These are phyloP conservation scores for Serranus cabrilla DNA, from an alignment of 2,797 vertebrate genomes.

Conservation along the genomic window DNA sequence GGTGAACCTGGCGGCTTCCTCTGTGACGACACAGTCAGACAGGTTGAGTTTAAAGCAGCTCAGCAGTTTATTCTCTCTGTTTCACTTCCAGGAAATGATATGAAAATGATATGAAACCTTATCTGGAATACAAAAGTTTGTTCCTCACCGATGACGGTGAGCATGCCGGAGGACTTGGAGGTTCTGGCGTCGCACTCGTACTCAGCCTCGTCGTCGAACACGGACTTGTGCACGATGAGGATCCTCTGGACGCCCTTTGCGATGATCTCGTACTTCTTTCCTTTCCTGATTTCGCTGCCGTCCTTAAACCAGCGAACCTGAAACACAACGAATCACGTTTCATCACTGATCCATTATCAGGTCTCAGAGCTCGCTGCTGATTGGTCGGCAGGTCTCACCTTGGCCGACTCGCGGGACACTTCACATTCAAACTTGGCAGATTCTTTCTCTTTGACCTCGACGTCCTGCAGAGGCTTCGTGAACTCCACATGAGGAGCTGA, in stretches of 20 bases:
- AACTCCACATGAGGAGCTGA: conserved; percentile 95
- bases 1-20: conserved; percentile 95
- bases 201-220: conserved; percentile 96
- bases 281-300: conserved; percentile 95
- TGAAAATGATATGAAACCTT: too few relatives aligned
- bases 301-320: conserved; percentile 98
- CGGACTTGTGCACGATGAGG: conserved; percentile 93
- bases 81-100: too few relatives aligned
- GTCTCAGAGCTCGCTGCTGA: neutral
- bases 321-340: neutral
- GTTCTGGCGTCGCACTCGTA: conserved; percentile 96
- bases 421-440: conserved; percentile 96
- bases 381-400: conserved; percentile 83
- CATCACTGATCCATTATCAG: too few relatives aligned
- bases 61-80: too few relatives aligned
- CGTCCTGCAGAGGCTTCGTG: conserved; percentile 92
- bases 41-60: too few relatives aligned
- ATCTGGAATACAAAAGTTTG: too few relatives aligned
- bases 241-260: conserved; percentile 91
- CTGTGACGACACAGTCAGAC: conserved; percentile 75
- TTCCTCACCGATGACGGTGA: conserved; percentile 94
- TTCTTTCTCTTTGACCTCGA: conserved; percentile 96
- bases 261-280: conserved; percentile 97
- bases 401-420: conserved; percentile 93
- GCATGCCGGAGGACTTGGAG: conserved; percentile 91